Base-by-base conservation (phyloP, 2,113 vertebrate genomes). In the Grammomys surdaster region DNA sequence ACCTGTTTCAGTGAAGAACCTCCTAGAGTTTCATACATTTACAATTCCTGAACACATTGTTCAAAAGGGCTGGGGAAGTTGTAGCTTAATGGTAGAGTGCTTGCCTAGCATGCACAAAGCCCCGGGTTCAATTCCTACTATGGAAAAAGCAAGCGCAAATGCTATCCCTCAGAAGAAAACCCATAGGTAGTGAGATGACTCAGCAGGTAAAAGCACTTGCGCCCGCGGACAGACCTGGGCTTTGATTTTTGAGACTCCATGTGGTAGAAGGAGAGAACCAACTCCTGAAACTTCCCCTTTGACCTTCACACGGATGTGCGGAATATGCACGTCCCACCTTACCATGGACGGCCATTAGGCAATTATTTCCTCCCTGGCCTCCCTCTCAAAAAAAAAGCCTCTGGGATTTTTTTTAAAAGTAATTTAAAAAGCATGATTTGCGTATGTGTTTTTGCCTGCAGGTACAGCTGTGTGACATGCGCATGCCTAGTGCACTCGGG, bases 291-390 rank as follows among this genome's bases (percentile, higher is more conserved):
- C 22, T 16, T 40, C 22, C n/a, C 80, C 56, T 60, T 40, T 9
- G 80, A 43, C 24, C 22, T 14, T n/a, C 56, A 10, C 51, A 51
- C 51, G 11, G 51, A 14, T 28, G 81, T 22, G 26, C 3, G 3
- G 33, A 11, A 1, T 2, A 58, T 2, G 31, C 33, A 22, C 51
- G 56, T 13, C 78, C 33, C 33, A 7, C 10, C 78, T n/a, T 26
- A 40, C 6, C 54, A 7, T 24, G 33, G 12, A 12, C 10, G 7
- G 9, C 43, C 26, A 5, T 46, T 22, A 70, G 60, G n/a, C 40
- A 51, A 14, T 16, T 4, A 43, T 46, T 77, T 31, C 8, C 28
- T 7, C 7, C 10, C 22, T 10, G 67, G 11, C 2, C 1, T 0
- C 63, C 3, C 24, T 6, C 63, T 24, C 60, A 2, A 28, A 4